Percentiles rank a stretch among this genome's conserved stretches.
These are phyloP conservation scores for Lonchura striata DNA, from an alignment of 2,113 vertebrate genomes.

Conservation along the genomic window DNA sequence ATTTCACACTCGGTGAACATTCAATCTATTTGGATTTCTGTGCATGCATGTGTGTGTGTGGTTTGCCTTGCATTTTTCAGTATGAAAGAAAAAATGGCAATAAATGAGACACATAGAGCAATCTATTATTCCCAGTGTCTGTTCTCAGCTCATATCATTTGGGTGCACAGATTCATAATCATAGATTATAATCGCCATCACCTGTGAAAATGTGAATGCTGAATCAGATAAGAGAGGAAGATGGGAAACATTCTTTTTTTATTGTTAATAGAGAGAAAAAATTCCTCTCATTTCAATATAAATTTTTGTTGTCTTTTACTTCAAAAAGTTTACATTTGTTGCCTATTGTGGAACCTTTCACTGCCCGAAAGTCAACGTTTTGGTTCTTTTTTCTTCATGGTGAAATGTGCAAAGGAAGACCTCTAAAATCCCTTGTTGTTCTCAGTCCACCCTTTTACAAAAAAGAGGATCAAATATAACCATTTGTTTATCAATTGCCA, in stretches of 20 bases:
- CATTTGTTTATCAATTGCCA: conserved; percentile 77
- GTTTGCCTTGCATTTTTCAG: conserved; percentile 53
- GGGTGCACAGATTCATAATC: conserved; percentile 68
- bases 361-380: conserved; percentile 43
- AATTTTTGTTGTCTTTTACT: conserved; percentile 57
- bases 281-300: conserved; percentile 55
- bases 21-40: conserved; percentile 56
- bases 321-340: conserved; percentile 72
- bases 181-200: conserved; percentile 72
- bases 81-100: conserved; percentile 57
- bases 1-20: conserved; percentile 65
- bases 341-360: conserved; percentile 53
- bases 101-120: conserved; percentile 66
- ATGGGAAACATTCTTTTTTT: not conserved
- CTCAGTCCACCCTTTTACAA: conserved; percentile 51
- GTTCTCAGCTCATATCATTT: conserved; percentile 63
- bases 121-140: conserved; percentile 63
- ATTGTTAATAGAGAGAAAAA: conserved; percentile 26
- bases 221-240: conserved; percentile 65
- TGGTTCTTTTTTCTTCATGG: not conserved
- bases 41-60: not conserved
- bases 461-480: conserved; percentile 68
- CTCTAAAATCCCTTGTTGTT: conserved; percentile 62
- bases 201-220: conserved; percentile 69
- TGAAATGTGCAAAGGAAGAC: conserved; percentile 42